Conservation (phyloP, 2,888 invertebrate species). For the Philonicus albiceps region DNA sequence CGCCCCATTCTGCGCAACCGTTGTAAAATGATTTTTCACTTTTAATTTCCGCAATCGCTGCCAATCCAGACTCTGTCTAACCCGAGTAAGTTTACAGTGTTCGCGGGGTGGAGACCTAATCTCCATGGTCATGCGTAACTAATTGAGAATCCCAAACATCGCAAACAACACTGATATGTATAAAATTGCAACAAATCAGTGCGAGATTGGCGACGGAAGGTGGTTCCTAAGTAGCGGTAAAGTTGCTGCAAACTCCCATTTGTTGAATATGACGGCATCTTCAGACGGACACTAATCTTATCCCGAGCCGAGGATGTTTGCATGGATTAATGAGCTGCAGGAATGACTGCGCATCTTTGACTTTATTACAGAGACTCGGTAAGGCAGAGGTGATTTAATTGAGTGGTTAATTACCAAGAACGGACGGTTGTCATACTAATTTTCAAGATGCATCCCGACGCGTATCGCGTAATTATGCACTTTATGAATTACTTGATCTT, state of each 20-base stretch:
- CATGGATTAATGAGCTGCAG: conserved; percentile 27
- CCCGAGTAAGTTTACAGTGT: background rate
- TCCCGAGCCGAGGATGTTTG: conserved; percentile 8
- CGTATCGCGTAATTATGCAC: conserved; percentile 23
- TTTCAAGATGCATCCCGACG: background rate
- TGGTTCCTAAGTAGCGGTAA: conserved; percentile 38
- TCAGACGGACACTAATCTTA: background rate
- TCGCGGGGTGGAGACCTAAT: background rate
- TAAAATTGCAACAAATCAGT: conserved; percentile 32
- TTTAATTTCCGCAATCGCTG: conserved; percentile 26
- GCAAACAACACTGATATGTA: conserved; percentile 20
- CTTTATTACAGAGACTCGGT: background rate
- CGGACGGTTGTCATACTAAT: conserved; percentile 22
- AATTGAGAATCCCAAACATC: conserved; percentile 38
- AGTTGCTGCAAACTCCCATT: conserved; percentile 11
- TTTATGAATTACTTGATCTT: conserved; percentile 7
- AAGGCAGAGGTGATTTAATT: conserved; percentile 27
- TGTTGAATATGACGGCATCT: background rate
- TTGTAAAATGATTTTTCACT: conserved; percentile 19
- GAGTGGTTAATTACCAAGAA: conserved; percentile 31
- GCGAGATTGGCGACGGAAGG: background rate
- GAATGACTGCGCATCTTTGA: conserved; percentile 7
- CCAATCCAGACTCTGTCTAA: background rate
- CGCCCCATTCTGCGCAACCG: background rate
- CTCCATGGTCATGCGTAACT: conserved; percentile 27